phyloP scores from a whole-genome alignment of 2,888 invertebrate species.

The Rhagonycha fulva region DNA sequence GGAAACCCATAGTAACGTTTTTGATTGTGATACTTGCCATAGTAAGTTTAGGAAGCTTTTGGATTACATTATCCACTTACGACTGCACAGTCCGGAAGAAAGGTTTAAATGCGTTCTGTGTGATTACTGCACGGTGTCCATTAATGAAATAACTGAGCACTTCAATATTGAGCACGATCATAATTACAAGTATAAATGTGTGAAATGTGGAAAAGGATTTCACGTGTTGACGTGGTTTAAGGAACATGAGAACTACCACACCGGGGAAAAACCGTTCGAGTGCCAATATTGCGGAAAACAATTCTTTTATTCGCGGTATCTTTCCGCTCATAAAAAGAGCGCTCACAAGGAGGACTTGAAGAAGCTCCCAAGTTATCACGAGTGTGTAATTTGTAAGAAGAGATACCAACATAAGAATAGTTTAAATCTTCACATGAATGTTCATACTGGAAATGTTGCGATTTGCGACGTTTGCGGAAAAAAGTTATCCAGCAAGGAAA shows the following conservation, averaged over 20 bases:
- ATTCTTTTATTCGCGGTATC: constrained; percentile 54
- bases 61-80: constrained; percentile 50
- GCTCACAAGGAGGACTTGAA: constrained; percentile 48
- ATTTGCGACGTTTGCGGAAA: constrained; percentile 66
- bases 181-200: constrained; percentile 59
- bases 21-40: constrained; percentile 51
- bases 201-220: constrained; percentile 61
- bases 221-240: constrained; percentile 60
- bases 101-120: constrained; percentile 51
- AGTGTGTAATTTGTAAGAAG: constrained; percentile 54
- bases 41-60: constrained; percentile 49
- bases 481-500: constrained; percentile 58
- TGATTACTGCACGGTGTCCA: constrained; percentile 47
- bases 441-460: constrained; percentile 58
- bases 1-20: constrained; percentile 51
- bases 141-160: constrained; percentile 48
- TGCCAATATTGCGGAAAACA: constrained; percentile 61
- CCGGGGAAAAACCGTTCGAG: constrained; percentile 58
- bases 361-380: constrained; percentile 46
- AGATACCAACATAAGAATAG: constrained; percentile 53
- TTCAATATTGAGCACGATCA: constrained; percentile 47
- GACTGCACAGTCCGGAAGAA: constrained; percentile 48
- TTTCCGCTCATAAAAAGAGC: constrained; percentile 50
- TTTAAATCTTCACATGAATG: constrained; percentile 53
- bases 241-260: constrained; percentile 64